Evolutionary conservation across 1,140 invertebrate genomes (phyloP).

Genomic region (Ceratina japonica): DNA sequence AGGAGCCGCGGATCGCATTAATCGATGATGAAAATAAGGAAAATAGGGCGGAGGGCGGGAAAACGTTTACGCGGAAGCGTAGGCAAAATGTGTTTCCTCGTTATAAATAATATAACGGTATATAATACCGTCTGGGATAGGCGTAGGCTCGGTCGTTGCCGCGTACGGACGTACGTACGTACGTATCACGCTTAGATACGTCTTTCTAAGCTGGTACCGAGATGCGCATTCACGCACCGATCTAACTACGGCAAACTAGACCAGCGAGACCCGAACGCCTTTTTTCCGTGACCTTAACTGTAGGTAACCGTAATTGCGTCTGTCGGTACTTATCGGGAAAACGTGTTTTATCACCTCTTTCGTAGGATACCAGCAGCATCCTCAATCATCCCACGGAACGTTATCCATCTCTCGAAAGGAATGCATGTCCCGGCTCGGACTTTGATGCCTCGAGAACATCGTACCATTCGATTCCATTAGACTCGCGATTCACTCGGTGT

Average conservation of each 20-base stretch:
- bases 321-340: constrained; percentile 43
- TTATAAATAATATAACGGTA: constrained; percentile 74
- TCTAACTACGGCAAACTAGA: constrained; percentile 69
- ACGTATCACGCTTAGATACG: constrained; percentile 6
- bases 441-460: not conserved
- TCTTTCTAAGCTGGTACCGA: constrained; percentile 39
- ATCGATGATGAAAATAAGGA: not conserved
- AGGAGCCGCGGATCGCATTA: not conserved
- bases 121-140: constrained; percentile 63
- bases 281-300: constrained; percentile 70
- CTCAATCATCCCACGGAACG: constrained; percentile 15
- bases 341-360: constrained; percentile 48
- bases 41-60: not conserved
- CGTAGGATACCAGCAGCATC: not conserved
- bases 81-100: constrained; percentile 66
- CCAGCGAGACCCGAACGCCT: constrained; percentile 56
- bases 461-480: not conserved
- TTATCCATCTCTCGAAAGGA: not conserved
- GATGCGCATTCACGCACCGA: constrained; percentile 64
- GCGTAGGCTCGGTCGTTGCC: constrained; percentile 61
- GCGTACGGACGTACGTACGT: not conserved
- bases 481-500: not conserved
- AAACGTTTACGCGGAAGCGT: constrained; percentile 33
- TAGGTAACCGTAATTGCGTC: constrained; percentile 59
- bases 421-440: not conserved